phyloP scores from a whole-genome alignment of 2,113 vertebrate species.

The Sarotherodon lohbergeri region DNA sequence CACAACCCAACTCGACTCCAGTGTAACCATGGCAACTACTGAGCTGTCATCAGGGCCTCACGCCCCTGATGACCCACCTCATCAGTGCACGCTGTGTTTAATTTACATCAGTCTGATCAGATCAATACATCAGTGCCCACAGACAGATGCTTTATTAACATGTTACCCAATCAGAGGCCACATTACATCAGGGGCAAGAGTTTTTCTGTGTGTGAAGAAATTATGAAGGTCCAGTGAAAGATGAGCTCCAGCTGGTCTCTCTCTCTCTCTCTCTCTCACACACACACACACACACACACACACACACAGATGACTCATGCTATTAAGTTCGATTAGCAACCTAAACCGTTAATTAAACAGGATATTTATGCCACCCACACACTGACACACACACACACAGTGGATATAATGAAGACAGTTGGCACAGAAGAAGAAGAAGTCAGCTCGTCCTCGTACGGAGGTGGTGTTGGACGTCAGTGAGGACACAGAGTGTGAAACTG shows the following conservation, averaged over 20 bases:
- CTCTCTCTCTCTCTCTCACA: not conserved
- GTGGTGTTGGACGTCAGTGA: not conserved
- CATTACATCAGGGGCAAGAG: not conserved
- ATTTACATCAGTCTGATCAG: not conserved
- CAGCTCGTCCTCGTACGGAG: not conserved
- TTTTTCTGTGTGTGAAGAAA: not conserved
- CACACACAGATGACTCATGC: not conserved
- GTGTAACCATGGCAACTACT: not conserved
- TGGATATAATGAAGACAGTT: not conserved
- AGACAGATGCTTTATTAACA: not conserved
- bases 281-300: not conserved
- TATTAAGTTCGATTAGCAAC: conserved; percentile 8
- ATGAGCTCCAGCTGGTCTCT: not conserved
- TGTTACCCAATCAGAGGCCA: not conserved
- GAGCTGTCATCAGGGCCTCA: not conserved
- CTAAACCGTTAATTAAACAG: conserved; percentile 16
- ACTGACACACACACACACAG: not conserved
- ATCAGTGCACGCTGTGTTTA: not conserved
- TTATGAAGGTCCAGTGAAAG: not conserved
- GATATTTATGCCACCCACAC: not conserved
- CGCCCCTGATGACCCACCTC: not conserved
- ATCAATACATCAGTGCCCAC: not conserved
- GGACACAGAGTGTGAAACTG: not conserved
- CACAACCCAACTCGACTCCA: not conserved
- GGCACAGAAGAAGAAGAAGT: not conserved